phyloP scores from a whole-genome alignment of 1,140 invertebrate species.

The Megalopta genalis region DNA sequence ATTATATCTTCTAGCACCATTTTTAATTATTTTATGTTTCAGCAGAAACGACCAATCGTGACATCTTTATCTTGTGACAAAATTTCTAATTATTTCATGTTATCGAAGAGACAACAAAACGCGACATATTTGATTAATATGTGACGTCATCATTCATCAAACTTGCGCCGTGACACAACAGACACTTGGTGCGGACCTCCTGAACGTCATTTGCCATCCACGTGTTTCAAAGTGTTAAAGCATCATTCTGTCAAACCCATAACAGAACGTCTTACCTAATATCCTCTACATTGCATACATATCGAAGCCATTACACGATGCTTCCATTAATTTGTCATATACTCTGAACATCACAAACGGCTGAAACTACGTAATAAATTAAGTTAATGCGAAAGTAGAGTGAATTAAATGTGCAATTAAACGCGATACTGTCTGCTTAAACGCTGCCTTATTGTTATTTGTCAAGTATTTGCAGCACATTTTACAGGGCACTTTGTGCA shows the following conservation, averaged over 20 bases:
- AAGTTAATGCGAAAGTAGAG: background rate
- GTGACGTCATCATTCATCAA: conserved; percentile 2
- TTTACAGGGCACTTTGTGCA: too few relatives aligned
- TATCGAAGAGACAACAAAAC: background rate
- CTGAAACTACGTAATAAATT: background rate
- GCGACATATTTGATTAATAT: conserved; percentile 1
- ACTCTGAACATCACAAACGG: background rate
- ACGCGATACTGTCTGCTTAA: too few relatives aligned
- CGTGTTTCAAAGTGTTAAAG: conserved; percentile 13
- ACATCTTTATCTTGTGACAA: too few relatives aligned
- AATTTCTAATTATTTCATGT: background rate
- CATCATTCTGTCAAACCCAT: conserved; percentile 34
- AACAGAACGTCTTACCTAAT: conserved; percentile 21
- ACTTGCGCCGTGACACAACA: conserved; percentile 11
- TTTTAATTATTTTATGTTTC: too few relatives aligned
- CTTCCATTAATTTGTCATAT: conserved; percentile 30
- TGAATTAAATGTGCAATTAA: too few relatives aligned
- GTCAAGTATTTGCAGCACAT: too few relatives aligned
- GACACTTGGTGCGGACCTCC: background rate
- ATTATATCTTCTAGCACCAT: too few relatives aligned
- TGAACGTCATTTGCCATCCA: conserved; percentile 26
- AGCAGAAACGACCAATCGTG: too few relatives aligned
- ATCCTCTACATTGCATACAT: background rate
- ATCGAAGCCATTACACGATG: background rate
- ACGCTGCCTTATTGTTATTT: too few relatives aligned